phyloP scores from a whole-genome alignment of 2,113 vertebrate species.

The Oryctolagus cuniculus region DNA sequence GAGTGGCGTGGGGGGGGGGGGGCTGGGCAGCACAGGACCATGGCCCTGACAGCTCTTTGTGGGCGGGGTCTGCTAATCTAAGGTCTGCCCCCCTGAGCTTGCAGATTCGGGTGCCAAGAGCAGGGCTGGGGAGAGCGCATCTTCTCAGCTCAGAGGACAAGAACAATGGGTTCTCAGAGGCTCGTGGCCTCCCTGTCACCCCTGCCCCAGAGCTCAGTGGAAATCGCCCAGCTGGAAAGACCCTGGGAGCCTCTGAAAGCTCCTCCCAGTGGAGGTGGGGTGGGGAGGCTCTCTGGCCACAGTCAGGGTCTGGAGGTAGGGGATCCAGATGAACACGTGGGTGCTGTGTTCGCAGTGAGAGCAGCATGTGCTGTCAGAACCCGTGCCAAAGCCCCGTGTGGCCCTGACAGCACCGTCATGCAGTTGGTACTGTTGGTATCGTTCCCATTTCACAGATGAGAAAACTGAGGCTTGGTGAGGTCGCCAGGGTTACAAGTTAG shows the following conservation, averaged over 20 bases:
- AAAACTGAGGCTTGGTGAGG: background rate
- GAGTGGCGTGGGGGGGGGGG: background rate
- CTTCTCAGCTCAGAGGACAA: constrained; percentile 56
- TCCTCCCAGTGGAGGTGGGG: background rate
- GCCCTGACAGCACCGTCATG: background rate
- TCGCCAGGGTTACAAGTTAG: background rate
- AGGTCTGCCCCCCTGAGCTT: background rate
- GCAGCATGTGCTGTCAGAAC: background rate
- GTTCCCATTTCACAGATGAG: background rate
- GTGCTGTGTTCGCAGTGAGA: background rate
- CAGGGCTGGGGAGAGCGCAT: background rate
- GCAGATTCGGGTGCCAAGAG: background rate
- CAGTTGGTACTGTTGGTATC: background rate
- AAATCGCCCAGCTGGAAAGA: constrained; percentile 55
- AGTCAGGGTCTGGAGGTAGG: background rate
- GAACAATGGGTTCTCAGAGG: constrained; percentile 68
- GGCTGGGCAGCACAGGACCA: background rate
- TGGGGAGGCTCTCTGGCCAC: background rate
- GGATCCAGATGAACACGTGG: background rate
- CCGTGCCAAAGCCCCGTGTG: background rate
- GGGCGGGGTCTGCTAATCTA: background rate
- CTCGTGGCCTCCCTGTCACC: constrained; percentile 32
- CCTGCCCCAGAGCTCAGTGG: background rate
- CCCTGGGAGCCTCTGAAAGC: background rate
- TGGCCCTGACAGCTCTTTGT: constrained; percentile 18